phyloP scores from a whole-genome alignment of 1,140 invertebrate genomes.

The Papilio polyxenes region DNA sequence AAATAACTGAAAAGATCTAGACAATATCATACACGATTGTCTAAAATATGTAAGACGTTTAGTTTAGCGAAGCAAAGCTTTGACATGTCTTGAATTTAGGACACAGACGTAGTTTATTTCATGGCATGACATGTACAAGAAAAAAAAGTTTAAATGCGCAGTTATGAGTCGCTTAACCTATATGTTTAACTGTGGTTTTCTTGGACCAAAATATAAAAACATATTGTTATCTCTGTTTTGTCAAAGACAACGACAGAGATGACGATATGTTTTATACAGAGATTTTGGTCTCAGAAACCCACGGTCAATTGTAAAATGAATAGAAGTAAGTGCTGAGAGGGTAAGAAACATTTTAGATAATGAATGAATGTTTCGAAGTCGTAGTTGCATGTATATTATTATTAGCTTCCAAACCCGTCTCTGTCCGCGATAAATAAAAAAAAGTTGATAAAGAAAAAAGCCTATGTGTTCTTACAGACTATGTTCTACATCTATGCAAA shows the following conservation, averaged over 20 bases:
- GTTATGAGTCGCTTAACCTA: constrained; percentile 5
- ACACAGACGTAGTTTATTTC: not conserved
- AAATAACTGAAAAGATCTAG: not conserved
- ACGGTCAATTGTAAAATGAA: too few species aligned
- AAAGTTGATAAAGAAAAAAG: too few species aligned
- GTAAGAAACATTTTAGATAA: too few species aligned
- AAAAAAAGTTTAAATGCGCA: not conserved
- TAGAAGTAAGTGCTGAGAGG: too few species aligned
- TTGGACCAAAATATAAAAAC: too few species aligned
- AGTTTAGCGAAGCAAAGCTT: not conserved
- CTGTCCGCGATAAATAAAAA: too few species aligned
- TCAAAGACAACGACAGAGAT: too few species aligned
- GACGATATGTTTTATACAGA: too few species aligned
- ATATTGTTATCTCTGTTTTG: too few species aligned
- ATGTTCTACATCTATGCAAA: too few species aligned
- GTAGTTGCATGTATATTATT: not conserved
- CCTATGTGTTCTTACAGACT: too few species aligned
- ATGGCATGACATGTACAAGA: not conserved
- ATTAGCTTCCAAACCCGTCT: not conserved
- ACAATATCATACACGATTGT: not conserved
- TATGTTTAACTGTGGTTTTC: not conserved
- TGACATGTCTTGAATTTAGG: not conserved
- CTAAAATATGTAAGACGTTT: not conserved
- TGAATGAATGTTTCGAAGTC: not conserved
- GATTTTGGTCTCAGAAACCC: too few species aligned